Percentiles rank a stretch among this genome's conserved stretches.
These are phyloP conservation scores for Phymanthus crucifer DNA, from an alignment of 92 coral and sea anemone species.

Conservation along the genomic window DNA sequence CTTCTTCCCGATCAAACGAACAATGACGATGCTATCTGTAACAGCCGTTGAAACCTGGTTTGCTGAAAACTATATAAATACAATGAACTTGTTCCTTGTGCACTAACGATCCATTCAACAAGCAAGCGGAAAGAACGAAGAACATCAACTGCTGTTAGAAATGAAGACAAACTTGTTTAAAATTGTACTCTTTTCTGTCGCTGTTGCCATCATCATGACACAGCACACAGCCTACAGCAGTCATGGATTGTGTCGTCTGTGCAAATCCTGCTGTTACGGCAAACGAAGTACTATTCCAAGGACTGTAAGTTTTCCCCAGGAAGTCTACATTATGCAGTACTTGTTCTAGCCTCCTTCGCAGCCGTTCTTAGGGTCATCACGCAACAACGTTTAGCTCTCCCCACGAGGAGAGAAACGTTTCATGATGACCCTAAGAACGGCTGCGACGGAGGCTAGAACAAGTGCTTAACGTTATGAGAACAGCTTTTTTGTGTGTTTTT, in stretches of 20 bases:
- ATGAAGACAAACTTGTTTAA: background rate
- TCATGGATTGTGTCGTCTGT: background rate
- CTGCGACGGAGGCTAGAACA: no score
- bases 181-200: background rate
- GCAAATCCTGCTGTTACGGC: background rate
- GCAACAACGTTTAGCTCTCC: no score
- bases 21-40: no score
- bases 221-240: background rate
- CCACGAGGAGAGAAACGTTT: no score
- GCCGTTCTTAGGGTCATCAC: no score
- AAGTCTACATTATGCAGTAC: no score
- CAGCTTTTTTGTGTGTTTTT: no score
- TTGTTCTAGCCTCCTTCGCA: no score
- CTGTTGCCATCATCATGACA: background rate
- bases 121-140: background rate
- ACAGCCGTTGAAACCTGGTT: background rate
- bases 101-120: background rate
- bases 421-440: no score
- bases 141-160: background rate
- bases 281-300: background rate
- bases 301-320: background rate
- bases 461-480: no score
- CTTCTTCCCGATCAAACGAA: background rate
- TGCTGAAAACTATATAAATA: background rate
- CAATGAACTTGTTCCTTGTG: background rate